These are phyloP conservation scores for Harpagifer antarcticus DNA, from an alignment of 2,797 vertebrate genomes.

Conservation along the genomic window DNA sequence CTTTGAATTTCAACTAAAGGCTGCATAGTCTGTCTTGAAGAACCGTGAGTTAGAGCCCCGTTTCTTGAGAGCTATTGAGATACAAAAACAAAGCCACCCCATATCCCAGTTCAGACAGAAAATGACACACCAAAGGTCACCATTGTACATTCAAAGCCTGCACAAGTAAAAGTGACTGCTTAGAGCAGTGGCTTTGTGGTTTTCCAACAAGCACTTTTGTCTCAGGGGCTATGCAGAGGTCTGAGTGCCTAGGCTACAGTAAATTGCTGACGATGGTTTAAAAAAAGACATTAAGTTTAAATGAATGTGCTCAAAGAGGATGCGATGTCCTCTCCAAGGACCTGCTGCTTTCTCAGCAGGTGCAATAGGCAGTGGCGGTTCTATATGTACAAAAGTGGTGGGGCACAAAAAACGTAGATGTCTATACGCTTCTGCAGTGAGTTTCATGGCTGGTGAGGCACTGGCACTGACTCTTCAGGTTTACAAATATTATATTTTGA, in stretches of 20 bases:
- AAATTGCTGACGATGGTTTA: background rate
- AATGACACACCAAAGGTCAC: conserved; percentile 61
- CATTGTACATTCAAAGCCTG: conserved; percentile 43
- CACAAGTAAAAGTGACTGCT: conserved; percentile 33
- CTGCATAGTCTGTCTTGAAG: conserved; percentile 38
- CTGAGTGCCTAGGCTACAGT: background rate
- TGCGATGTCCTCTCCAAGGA: conserved; percentile 14
- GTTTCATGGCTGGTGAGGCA: no score
- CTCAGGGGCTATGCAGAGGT: background rate
- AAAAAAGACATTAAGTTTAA: conserved; percentile 19
- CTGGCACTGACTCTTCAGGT: no score
- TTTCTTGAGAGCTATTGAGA: conserved; percentile 33
- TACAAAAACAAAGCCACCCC: conserved; percentile 9
- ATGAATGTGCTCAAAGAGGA: conserved; percentile 19
- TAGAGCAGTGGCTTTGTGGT: conserved; percentile 24
- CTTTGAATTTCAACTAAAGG: conserved; percentile 44
- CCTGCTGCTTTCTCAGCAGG: conserved; percentile 28
- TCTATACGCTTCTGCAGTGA: no score
- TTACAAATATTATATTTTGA: no score
- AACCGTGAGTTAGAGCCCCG: conserved; percentile 36
- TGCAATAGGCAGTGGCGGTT: no score
- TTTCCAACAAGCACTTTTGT: conserved; percentile 35
- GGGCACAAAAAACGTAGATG: no score
- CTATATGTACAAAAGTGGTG: no score
- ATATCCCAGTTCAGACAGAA: conserved; percentile 37